These are phyloP conservation scores for Mergus octosetaceus DNA, from an alignment of 2,797 vertebrate species.

Conservation along the genomic window DNA sequence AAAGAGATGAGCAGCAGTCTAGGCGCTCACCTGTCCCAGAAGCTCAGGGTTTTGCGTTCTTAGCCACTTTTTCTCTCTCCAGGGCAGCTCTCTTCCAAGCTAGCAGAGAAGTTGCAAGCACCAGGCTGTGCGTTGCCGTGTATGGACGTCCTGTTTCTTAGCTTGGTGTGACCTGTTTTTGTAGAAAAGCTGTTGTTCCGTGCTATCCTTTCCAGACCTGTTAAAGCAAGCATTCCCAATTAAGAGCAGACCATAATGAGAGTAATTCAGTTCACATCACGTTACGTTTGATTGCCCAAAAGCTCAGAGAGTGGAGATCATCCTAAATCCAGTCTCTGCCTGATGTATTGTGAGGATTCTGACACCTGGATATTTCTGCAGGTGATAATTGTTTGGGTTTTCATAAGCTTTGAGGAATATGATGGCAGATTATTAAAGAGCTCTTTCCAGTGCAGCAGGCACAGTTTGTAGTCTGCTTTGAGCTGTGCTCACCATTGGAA, in stretches of 20 bases:
- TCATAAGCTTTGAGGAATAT: not conserved
- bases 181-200: conserved; percentile 14
- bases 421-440: not conserved
- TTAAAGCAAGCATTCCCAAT: not conserved
- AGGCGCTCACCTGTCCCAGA: not conserved
- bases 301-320: not conserved
- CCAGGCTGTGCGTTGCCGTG: not conserved
- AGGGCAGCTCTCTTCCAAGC: not conserved
- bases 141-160: not conserved
- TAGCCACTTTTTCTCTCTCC: not conserved
- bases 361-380: not conserved
- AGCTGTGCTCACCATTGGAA: not conserved
- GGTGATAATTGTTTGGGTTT: not conserved
- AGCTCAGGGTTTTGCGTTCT: not conserved
- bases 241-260: not conserved
- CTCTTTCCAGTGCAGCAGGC: not conserved
- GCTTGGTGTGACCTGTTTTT: not conserved
- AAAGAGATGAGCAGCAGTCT: not conserved
- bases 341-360: not conserved
- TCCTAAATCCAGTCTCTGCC: not conserved
- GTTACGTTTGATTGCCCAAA: not conserved
- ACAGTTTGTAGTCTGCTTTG: not conserved
- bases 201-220: not conserved
- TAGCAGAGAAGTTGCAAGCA: not conserved
- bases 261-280: not conserved